Conservation (phyloP, 2,888 invertebrate genomes). For the Cerastoderma edule region DNA sequence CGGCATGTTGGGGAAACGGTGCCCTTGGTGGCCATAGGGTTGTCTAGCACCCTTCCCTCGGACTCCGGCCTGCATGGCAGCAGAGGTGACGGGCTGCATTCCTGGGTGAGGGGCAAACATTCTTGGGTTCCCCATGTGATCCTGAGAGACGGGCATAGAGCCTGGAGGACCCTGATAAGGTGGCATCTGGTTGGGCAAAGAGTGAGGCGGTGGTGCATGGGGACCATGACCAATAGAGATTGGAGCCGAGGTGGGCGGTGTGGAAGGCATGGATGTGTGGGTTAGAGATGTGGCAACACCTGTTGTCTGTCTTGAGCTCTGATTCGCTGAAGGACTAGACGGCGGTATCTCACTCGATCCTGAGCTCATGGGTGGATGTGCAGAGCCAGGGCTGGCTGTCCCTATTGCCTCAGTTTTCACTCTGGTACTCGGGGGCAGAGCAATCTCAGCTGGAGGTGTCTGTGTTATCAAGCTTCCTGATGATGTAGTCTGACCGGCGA, state of each 20-base stretch:
- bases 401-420: conserved; percentile 33
- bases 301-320: neutral
- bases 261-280: neutral
- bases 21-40: conserved; percentile 42
- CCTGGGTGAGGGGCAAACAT: conserved; percentile 37
- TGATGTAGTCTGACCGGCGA: conserved; percentile 29
- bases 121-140: conserved; percentile 26
- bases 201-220: neutral
- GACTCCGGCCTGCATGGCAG: conserved; percentile 17
- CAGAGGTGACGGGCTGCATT: conserved; percentile 24
- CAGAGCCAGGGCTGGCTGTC: conserved; percentile 25
- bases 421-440: conserved; percentile 49
- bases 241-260: neutral
- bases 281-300: neutral
- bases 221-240: neutral
- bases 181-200: neutral
- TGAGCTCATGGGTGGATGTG: conserved; percentile 45
- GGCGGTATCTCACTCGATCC: conserved; percentile 21
- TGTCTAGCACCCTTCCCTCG: conserved; percentile 34
- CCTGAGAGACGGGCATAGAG: neutral
- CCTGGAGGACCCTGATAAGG: conserved; percentile 17
- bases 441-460: conserved; percentile 44
- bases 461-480: conserved; percentile 18
- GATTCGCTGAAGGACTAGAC: neutral
- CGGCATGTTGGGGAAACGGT: conserved; percentile 56